Evolutionary conservation across 1,140 invertebrate genomes (phyloP).

Genomic region (Drosophila novamexicana): DNA sequence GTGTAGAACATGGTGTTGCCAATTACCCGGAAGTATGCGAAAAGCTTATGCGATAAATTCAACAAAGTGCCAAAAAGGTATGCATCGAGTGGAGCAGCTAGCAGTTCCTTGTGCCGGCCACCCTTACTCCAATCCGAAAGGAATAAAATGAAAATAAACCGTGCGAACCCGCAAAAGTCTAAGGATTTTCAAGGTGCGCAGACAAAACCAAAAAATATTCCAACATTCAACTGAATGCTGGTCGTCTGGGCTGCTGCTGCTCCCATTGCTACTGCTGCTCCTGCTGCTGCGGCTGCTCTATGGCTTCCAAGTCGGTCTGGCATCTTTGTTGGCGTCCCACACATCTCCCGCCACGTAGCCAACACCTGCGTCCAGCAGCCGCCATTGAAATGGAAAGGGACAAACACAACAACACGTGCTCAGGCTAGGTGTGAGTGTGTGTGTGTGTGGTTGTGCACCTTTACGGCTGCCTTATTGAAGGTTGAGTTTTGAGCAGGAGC

Average conservation of each 20-base stretch:
- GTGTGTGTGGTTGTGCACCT: constrained; percentile 17
- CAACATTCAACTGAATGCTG: constrained; percentile 28
- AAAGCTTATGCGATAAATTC: constrained; percentile 83
- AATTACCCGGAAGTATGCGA: constrained; percentile 82
- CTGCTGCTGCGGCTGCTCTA: constrained; percentile 35
- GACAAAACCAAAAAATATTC: constrained; percentile 61
- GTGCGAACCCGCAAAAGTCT: constrained; percentile 47
- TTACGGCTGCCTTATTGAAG: constrained; percentile 61
- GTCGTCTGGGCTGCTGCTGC: constrained; percentile 12
- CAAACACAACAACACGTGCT: constrained; percentile 34
- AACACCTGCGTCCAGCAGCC: constrained; percentile 68
- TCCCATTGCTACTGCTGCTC: constrained; percentile 12
- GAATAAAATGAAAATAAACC: constrained; percentile 49
- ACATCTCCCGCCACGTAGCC: constrained; percentile 51
- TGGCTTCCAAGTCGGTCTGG: constrained; percentile 69
- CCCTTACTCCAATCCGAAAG: constrained; percentile 1
- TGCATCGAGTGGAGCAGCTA: constrained; percentile 48
- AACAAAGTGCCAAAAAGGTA: constrained; percentile 80
- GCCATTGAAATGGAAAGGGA: constrained; percentile 54
- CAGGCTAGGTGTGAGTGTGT: background rate
- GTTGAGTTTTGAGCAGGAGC: constrained; percentile 54
- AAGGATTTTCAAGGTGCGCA: constrained; percentile 68
- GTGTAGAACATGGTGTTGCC: constrained; percentile 72
- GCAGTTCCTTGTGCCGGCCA: background rate
- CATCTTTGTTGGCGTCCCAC: constrained; percentile 57